Conservation (phyloP, 2,113 vertebrate species). For the Corvus moneduloides region DNA sequence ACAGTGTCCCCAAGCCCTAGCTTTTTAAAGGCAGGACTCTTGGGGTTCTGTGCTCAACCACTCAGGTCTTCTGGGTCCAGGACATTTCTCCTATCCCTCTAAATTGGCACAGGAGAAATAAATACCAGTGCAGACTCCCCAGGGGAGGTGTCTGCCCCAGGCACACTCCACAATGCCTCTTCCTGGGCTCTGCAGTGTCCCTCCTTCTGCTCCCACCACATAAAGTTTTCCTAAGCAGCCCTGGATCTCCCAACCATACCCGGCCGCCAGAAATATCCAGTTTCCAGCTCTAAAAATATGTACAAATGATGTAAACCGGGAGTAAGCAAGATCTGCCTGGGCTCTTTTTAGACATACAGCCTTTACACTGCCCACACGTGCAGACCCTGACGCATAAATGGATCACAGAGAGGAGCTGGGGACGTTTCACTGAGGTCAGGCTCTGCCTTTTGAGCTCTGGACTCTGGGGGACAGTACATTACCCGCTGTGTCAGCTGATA, state of each 20-base stretch:
- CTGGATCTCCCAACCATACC: background rate
- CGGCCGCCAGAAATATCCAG: background rate
- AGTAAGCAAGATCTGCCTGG: background rate
- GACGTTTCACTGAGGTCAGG: background rate
- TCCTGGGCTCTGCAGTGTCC: background rate
- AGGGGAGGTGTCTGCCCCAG: background rate
- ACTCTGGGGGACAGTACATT: background rate
- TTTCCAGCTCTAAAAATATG: background rate
- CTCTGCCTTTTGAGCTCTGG: background rate
- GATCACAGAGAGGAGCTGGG: background rate
- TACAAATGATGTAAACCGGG: background rate
- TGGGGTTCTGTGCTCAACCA: rapidly evolving
- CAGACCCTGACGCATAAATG: background rate
- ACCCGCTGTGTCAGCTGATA: background rate
- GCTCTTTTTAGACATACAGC: background rate
- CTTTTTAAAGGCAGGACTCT: background rate
- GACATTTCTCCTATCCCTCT: background rate
- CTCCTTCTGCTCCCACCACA: background rate
- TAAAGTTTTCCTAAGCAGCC: background rate
- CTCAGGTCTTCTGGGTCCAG: background rate
- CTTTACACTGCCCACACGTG: background rate
- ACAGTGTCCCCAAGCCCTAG: no score
- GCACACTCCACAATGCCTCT: background rate
- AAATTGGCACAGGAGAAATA: background rate
- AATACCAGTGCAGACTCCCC: background rate